These are phyloP conservation scores for Epizoanthus rinbou DNA, from an alignment of 92 coral and sea anemone genomes.

Conservation along the genomic window DNA sequence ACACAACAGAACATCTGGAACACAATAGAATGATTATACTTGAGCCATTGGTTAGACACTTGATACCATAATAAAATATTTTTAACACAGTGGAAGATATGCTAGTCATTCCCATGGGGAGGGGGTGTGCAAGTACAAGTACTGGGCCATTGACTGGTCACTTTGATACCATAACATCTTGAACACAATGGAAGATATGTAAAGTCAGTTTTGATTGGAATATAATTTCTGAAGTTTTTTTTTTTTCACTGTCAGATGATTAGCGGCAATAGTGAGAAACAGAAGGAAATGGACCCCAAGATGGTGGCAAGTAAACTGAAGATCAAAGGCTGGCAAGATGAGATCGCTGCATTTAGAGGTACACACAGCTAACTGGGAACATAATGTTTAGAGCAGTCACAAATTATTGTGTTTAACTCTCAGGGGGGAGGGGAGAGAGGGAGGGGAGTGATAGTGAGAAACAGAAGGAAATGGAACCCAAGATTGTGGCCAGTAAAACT, in stretches of 20 bases:
- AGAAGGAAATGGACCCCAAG: slow-evolving; percentile 72
- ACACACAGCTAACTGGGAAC: not conserved
- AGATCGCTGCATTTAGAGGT: slow-evolving; percentile 53
- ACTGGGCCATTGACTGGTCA: no score
- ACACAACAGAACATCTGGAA: no score
- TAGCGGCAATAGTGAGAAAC: slow-evolving; percentile 68
- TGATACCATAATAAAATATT: no score
- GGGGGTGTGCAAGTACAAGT: no score
- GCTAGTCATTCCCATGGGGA: no score
- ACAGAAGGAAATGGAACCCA: slow-evolving; percentile 70
- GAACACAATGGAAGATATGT: not conserved
- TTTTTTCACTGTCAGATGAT: slow-evolving; percentile 57
- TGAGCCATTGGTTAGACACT: no score
- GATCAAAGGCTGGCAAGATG: slow-evolving; percentile 79
- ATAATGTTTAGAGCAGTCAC: not conserved
- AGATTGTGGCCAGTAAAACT: slow-evolving; percentile 76
- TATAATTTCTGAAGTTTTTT: not conserved
- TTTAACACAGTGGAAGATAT: no score
- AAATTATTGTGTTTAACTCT: not conserved
- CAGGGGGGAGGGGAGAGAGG: not conserved
- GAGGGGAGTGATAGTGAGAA: slow-evolving; percentile 45
- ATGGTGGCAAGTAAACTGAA: slow-evolving; percentile 79
- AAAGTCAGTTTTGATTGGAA: not conserved
- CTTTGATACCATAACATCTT: no score
- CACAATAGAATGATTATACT: no score